Percentiles rank a stretch among this genome's conserved stretches.
phyloP scores from a whole-genome alignment of 1,140 invertebrate genomes.

The Drosophila bocqueti region DNA sequence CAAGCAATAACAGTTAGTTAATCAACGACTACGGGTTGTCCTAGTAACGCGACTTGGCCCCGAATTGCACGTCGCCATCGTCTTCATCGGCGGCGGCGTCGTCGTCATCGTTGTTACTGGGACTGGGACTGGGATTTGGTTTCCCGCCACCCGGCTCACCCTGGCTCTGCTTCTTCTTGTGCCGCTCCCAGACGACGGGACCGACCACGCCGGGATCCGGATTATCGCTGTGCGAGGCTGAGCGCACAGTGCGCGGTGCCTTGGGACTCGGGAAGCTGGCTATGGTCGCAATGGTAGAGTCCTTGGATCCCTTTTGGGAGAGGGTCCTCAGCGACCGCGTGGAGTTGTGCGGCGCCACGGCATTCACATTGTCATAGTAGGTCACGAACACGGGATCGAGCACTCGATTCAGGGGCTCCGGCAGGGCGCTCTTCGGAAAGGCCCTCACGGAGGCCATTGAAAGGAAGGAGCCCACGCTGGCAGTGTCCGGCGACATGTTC shows the following conservation, averaged over 20 bases:
- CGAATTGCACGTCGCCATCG: conserved; percentile 65
- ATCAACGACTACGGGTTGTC: conserved; percentile 69
- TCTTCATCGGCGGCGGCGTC: conserved; percentile 41
- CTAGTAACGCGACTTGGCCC: conserved; percentile 69
- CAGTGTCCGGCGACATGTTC: conserved; percentile 73
- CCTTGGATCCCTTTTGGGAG: conserved; percentile 57
- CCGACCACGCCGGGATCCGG: conserved; percentile 93
- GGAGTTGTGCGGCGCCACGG: conserved; percentile 71
- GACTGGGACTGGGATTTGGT: conserved; percentile 12
- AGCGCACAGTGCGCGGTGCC: conserved; percentile 65
- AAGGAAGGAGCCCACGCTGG: conserved; percentile 85
- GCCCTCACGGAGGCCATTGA: conserved; percentile 93
- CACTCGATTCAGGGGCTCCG: conserved; percentile 91
- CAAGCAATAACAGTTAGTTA: conserved; percentile 59
- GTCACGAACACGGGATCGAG: conserved; percentile 90
- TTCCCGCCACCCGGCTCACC: conserved; percentile 70
- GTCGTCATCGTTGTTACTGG: conserved; percentile 18
- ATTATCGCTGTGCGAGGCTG: conserved; percentile 82
- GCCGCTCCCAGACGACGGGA: conserved; percentile 92
- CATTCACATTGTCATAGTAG: conserved; percentile 88
- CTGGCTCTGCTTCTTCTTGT: conserved; percentile 85
- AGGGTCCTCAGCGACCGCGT: conserved; percentile 46
- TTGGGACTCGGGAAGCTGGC: conserved; percentile 81
- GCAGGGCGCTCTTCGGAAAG: conserved; percentile 87
- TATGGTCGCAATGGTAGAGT: conserved; percentile 74